Percentiles rank a stretch among this genome's conserved stretches.
phyloP scores from a whole-genome alignment of 1,140 invertebrate species.

The Tribolium castaneum region DNA sequence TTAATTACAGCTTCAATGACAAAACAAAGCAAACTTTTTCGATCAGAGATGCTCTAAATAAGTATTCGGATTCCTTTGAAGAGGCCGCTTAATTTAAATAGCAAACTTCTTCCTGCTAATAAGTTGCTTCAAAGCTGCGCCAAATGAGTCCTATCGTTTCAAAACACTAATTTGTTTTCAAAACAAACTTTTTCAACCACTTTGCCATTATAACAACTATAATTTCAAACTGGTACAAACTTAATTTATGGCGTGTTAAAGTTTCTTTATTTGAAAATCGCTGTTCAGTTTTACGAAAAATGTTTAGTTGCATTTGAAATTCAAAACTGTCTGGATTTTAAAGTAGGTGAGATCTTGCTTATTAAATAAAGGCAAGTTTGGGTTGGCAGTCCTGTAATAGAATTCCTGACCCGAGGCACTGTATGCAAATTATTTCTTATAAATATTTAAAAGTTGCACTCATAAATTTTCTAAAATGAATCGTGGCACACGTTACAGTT shows the following conservation, averaged over 20 bases:
- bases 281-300: too few relatives aligned
- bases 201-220: not conserved
- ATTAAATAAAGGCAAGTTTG: not conserved
- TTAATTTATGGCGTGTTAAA: too few relatives aligned
- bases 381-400: not conserved
- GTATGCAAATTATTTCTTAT: slow-evolving; percentile 24
- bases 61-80: slow-evolving; percentile 40
- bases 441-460: slow-evolving; percentile 12
- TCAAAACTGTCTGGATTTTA: not conserved
- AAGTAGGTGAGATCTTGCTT: not conserved
- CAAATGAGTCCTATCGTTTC: slow-evolving; percentile 18
- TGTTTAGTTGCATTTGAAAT: not conserved
- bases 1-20: not conserved
- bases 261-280: too few relatives aligned
- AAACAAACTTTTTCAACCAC: slow-evolving; percentile 18
- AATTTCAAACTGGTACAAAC: not conserved
- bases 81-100: slow-evolving; percentile 38
- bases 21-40: slow-evolving; percentile 28
- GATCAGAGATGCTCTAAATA: slow-evolving; percentile 29
- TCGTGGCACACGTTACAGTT: not conserved
- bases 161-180: slow-evolving; percentile 39
- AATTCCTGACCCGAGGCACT: slow-evolving; percentile 2
- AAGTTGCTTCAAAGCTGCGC: slow-evolving; percentile 28
- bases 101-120: slow-evolving; percentile 38
- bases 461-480: slow-evolving; percentile 12